Percentiles rank a stretch among this genome's conserved stretches.
phyloP scores from a whole-genome alignment of 92 coral and sea anemone genomes.

The Parazoanthus atlanticus region DNA sequence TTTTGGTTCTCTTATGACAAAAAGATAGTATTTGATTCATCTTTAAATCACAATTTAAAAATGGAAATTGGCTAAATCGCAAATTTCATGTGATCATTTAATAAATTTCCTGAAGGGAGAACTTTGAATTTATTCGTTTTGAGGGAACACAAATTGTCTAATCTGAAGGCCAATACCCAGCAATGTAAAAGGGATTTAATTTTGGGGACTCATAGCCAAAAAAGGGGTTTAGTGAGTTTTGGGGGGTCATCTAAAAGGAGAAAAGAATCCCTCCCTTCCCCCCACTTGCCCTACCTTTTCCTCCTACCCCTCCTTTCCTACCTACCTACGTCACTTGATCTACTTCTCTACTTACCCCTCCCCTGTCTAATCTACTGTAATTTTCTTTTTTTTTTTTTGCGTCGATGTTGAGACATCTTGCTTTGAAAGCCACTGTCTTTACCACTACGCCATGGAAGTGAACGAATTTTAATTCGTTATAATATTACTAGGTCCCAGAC shows the following conservation, averaged over 20 bases:
- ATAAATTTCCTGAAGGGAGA: too few species aligned
- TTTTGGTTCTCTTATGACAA: too few species aligned
- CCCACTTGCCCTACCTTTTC: background rate
- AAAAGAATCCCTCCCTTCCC: too few species aligned
- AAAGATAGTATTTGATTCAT: too few species aligned
- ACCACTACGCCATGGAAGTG: background rate
- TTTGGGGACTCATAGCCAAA: background rate
- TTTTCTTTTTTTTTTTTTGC: background rate
- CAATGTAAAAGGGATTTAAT: background rate
- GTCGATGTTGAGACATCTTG: background rate
- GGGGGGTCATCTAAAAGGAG: background rate
- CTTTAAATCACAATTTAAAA: too few species aligned
- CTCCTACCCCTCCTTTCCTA: background rate
- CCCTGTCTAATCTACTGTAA: background rate
- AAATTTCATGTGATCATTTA: too few species aligned
- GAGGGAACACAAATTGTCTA: too few species aligned
- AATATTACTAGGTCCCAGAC: background rate
- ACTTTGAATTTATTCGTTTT: too few species aligned
- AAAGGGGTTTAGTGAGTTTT: background rate
- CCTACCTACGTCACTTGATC: background rate
- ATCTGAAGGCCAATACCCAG: background rate
- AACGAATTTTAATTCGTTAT: background rate
- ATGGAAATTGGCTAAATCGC: too few species aligned
- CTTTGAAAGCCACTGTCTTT: background rate
- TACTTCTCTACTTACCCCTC: background rate